Base-by-base conservation (phyloP, 1,140 invertebrate species). In the Lamellibrachia luymesi region DNA sequence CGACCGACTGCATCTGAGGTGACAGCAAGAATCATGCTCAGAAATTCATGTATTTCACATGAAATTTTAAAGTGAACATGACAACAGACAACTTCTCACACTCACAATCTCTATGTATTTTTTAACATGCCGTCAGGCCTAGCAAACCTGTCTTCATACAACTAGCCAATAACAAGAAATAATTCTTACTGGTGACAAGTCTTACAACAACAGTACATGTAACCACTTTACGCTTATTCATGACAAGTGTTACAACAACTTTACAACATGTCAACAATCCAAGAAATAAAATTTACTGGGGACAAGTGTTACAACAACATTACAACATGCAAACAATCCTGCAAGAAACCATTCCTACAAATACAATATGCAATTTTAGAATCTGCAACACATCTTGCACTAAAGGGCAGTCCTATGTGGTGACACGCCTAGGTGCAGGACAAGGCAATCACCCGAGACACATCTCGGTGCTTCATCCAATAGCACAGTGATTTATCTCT, bases 1-100 rank as follows among this genome's bases (percentile, higher is more conserved):
- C 56, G 22, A 80, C 93, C 27, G 51, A 89, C 90, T 93, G 93
- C 50, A 93, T 91, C 93, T 93, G 90, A n/a, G 27, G 22, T 17
- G 56, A 4, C 2, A n/a, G 50, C 56, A 64, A 92, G 6, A 92
- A 92, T 38, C 6, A 51, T 51, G 49, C 6, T 90, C 27, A 90
- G 27, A 10, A 17, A 27, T 25, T 49, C 8, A 27, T 13, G 25
- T 22, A 80, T 80, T 80, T 17, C 2, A 80, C 64, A 4, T 80
- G 6, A 80, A 80, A 80, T 17, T 10, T 2, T 22, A 80, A 10
- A 80, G 64, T 80, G 25, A 22, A 80, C 1, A 80, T 17, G 52
- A 38, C 38, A 38, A 38, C 38, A 38, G 38, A 38, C 38, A 38
- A 38, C 38, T 38, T 38, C 38, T 38, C 38, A 38, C 38, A 38